Evolutionary conservation across 92 coral and sea anemone genomes (phyloP), one percentile per base, ranked within the genome.

Genomic region (Epizoanthus stellaris): DNA sequence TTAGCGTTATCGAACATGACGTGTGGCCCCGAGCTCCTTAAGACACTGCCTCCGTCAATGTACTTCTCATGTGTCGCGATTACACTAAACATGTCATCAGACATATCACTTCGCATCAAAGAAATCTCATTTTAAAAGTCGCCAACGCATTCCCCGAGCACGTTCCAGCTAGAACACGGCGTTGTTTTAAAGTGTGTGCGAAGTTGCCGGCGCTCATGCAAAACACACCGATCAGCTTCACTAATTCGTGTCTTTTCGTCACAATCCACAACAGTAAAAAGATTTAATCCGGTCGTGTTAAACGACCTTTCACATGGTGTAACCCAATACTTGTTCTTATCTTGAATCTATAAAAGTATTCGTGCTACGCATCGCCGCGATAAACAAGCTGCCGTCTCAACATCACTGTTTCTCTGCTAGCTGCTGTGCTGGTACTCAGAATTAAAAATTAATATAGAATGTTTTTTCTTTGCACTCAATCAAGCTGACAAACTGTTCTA

Each of bases 281-380:
- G 40, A 64, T 10, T 6, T 9, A 76, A 59, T 42, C 58, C 13
- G 19, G 40, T 79, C 53, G 11, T 62, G 14, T 45, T 63, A 40
- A 45, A 43, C 70, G 72, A 63, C 83, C 83, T 79, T 77, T 79
- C 67, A 63, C 70, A 79, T 79, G 49, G 42, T 63, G 83, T 42
- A 79, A 79, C 70, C 23, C 67, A 36, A 75, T 75, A 75, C 80
- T 63, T 43, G 19, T 52, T 11, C 42, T 42, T 63, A 63, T 64
- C 83, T 63, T 23, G 45, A 10, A 17, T 76, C 11, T 45, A 45
- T 67, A 34, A 68, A 38, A 68, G 45, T 14, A 38, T 68, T 68
- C 73, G 39, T 68, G 49, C 45, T 20, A 68, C 73, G 49, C 52
- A 68, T 40, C 34, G 4, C n/a, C 4, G 73, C 10, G 49, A 38